phyloP scores from a whole-genome alignment of 2,888 invertebrate species.

The Podabrus alpinus region DNA sequence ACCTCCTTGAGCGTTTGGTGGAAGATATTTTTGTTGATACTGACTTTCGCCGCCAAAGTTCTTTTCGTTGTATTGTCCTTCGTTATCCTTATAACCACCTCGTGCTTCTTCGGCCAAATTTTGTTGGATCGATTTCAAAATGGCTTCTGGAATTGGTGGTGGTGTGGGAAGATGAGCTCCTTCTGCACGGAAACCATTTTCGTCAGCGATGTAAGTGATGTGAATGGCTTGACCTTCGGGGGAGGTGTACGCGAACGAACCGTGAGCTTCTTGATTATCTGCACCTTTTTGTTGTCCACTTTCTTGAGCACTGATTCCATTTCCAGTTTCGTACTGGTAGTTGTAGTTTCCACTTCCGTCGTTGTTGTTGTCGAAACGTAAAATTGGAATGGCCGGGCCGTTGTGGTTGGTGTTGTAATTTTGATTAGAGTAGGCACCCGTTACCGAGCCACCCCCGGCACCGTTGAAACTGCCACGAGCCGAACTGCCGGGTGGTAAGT shows the following conservation, averaged over 20 bases:
- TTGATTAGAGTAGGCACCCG: constrained; percentile 1
- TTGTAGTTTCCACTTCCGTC: constrained; percentile 41
- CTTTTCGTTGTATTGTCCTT: constrained; percentile 42
- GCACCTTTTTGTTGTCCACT: constrained; percentile 36
- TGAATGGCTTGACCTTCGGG: constrained; percentile 43
- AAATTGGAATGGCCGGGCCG: constrained; percentile 27
- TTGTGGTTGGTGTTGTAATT: not conserved
- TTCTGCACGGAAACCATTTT: constrained; percentile 45
- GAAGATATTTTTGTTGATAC: constrained; percentile 38
- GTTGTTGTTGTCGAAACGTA: constrained; percentile 41
- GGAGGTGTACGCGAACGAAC: constrained; percentile 46
- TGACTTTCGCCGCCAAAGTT: constrained; percentile 43
- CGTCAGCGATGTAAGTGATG: constrained; percentile 43
- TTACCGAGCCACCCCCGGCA: not conserved
- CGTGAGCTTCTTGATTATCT: constrained; percentile 41
- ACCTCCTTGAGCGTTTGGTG: constrained; percentile 10
- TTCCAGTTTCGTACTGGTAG: constrained; percentile 39
- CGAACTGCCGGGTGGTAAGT: constrained; percentile 23
- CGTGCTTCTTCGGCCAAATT: constrained; percentile 37
- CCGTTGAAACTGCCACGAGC: constrained; percentile 6
- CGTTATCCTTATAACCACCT: constrained; percentile 41
- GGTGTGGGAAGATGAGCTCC: constrained; percentile 58
- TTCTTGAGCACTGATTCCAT: constrained; percentile 44
- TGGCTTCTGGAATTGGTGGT: constrained; percentile 64
- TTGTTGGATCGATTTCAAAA: constrained; percentile 46